These are phyloP conservation scores for Tetramorium bicarinatum DNA, from an alignment of 2,888 invertebrate genomes.

Conservation along the genomic window DNA sequence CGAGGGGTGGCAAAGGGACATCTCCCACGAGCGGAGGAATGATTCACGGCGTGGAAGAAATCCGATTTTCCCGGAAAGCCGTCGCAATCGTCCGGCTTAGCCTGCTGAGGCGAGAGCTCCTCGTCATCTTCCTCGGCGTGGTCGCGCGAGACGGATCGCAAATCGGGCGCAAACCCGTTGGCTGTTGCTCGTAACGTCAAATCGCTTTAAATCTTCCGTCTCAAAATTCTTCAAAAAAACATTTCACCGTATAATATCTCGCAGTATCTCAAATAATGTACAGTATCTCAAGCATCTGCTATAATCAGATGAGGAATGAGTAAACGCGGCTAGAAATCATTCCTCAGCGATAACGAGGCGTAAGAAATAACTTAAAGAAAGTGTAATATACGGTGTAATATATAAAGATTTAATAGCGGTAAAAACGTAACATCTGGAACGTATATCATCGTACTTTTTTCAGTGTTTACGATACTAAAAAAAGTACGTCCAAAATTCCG, in stretches of 20 bases:
- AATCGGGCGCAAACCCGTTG: background rate
- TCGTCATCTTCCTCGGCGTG: background rate
- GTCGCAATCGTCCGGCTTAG: constrained; percentile 31
- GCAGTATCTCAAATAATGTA: background rate
- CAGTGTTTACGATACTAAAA: background rate
- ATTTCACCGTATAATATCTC: background rate
- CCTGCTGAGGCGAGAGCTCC: background rate
- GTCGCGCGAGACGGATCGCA: background rate
- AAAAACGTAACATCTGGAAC: constrained; percentile 3
- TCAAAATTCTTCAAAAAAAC: background rate
- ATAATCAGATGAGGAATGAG: background rate
- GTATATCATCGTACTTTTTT: background rate
- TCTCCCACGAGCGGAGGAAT: constrained; percentile 40
- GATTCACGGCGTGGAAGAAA: constrained; percentile 62
- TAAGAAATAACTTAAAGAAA: constrained; percentile 21
- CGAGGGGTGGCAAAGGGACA: constrained; percentile 31
- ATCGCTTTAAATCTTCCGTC: background rate
- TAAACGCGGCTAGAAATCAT: background rate
- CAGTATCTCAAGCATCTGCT: background rate
- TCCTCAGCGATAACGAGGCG: constrained; percentile 3
- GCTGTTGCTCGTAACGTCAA: constrained; percentile 9
- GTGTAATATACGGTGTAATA: constrained; percentile 27
- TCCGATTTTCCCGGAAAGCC: constrained; percentile 63
- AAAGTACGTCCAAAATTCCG: constrained; percentile 10
- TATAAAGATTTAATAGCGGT: constrained; percentile 40